phyloP scores from a whole-genome alignment of 2,797 vertebrate genomes.

The Neopelma chrysocephalum region DNA sequence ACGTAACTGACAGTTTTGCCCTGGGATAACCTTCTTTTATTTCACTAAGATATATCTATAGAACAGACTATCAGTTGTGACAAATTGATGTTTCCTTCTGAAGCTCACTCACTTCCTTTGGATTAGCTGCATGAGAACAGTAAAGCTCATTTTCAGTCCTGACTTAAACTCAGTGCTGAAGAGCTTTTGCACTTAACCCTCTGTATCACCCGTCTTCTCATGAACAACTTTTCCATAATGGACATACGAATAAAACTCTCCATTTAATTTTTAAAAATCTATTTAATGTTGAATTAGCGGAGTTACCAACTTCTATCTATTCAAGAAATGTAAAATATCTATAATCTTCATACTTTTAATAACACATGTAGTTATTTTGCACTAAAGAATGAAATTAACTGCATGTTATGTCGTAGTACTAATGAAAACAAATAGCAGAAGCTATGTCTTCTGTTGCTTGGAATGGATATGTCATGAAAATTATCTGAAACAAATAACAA shows the following conservation, averaged over 20 bases:
- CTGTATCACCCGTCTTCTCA: neutral
- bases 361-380: neutral
- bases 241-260: neutral
- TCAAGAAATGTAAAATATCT: neutral
- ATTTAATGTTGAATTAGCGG: neutral
- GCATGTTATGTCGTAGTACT: neutral
- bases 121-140: constrained; percentile 33
- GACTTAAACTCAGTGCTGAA: neutral
- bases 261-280: neutral
- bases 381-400: neutral
- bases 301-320: neutral
- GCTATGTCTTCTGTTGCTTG: neutral
- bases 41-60: neutral
- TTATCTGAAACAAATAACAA: neutral
- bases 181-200: constrained; percentile 5
- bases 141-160: constrained; percentile 44
- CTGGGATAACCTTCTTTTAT: constrained; percentile 5
- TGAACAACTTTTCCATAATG: neutral
- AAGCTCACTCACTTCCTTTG: neutral
- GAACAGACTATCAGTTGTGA: neutral
- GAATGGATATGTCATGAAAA: neutral
- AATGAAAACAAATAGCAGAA: neutral
- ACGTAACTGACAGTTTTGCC: neutral
- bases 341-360: neutral
- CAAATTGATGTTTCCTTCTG: constrained; percentile 25